Base-by-base conservation (phyloP, 2,888 invertebrate genomes). In the Mythimna vitellina region DNA sequence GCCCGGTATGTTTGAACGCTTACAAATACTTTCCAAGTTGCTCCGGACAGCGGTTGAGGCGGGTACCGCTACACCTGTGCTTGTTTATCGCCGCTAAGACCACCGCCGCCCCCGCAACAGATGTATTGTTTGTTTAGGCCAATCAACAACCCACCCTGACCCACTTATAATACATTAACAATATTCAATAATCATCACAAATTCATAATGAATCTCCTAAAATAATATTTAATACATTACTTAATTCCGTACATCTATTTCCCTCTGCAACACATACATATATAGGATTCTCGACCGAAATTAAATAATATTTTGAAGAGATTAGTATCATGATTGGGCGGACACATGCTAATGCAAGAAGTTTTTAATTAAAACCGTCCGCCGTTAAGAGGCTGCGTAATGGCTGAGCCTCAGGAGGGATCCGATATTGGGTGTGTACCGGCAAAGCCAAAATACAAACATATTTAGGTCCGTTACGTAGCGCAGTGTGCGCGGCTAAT, bases 331-430 rank as follows among this genome's bases (percentile, higher is more conserved):
- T 92, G 92, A 93, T 92, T 92, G 92, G 92, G 89, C 92, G 92
- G 92, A 93, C 93, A 93, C 94, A 95, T 94, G 95, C 92, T 95
- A 95, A 95, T 95, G 95, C 92, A 95, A 95, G 96, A 96, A 96
- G 96, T 96, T 96, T 96, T 96, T 96, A 96, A 96, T 96, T 96
- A 96, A 96, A 96, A 95, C 93, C 93, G 94, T 91, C 92, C 92
- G 93, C 90, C 92, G 95, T 93, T 95, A 96, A 96, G 96, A 96
- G 96, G 95, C 95, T 94, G 92, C 92, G 94, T 95, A 95, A 95
- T 95, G 92, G 95, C 92, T 92, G 94, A 95, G 95, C 95, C 95
- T 93, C 92, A 89, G 91, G 92, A 94, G 94, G 94, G 95, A 92
- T 92, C 92, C 93, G 92, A 94, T 95, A 95, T 95, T 94, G 94